A percentile compares a stretch with the other conserved stretches of the same genome.
phyloP scores from a whole-genome alignment of 2,888 invertebrate species.

The Sphinx pinastri region DNA sequence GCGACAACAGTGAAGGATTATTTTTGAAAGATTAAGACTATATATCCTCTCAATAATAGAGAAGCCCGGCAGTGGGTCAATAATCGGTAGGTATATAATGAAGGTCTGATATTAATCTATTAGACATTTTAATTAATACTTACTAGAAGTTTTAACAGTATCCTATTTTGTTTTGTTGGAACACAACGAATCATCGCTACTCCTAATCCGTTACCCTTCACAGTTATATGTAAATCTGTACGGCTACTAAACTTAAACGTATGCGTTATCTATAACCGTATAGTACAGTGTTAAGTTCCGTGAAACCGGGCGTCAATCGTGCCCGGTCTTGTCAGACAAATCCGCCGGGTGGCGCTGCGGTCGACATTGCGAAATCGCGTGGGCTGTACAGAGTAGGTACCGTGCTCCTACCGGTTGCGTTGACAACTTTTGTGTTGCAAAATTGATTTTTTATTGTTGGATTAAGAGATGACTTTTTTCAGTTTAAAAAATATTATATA shows the following conservation, averaged over 20 bases:
- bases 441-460: neutral
- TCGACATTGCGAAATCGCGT: constrained; percentile 41
- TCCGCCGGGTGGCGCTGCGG: constrained; percentile 2
- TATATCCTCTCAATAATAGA: too few species aligned
- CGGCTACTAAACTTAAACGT: neutral
- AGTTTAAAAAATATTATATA: too few species aligned
- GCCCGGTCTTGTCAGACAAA: neutral
- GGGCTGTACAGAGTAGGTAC: constrained; percentile 34
- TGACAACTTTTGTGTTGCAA: constrained; percentile 4
- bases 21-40: too few species aligned
- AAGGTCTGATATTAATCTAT: too few species aligned
- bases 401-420: constrained; percentile 28
- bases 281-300: neutral
- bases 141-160: too few species aligned
- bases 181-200: constrained; percentile 1
- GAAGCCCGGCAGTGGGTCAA: too few species aligned
- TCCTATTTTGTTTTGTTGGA: too few species aligned
- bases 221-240: constrained; percentile 13
- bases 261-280: constrained; percentile 1
- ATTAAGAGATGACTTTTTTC: too few species aligned
- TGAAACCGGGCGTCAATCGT: neutral
- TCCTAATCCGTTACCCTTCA: constrained; percentile 1
- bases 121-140: too few species aligned
- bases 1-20: too few species aligned
- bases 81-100: too few species aligned